Base-by-base conservation (phyloP, 2,888 invertebrate species). In the Spodoptera exigua region DNA sequence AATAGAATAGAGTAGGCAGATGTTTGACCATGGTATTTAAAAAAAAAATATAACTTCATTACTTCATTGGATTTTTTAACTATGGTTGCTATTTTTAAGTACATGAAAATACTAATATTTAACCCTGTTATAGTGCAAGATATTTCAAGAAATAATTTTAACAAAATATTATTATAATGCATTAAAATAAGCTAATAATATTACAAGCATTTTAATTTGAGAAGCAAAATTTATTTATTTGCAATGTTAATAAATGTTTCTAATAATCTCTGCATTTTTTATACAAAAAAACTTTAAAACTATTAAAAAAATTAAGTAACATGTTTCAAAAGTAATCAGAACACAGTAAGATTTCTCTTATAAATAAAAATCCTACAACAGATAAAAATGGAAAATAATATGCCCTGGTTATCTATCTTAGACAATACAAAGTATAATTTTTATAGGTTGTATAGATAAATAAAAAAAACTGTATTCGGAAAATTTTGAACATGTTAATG, bases 321-420 rank as follows among this genome's bases (percentile, higher is more conserved):
- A 55, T 34, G 21, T 41, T 63, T 40, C 32, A 40, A 27, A 55
- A 69, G 44, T 51, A 40, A 45, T 71, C 52, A 39, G 55, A 57
- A 64, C 37, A 71, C 57, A 45, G 37, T 41, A 21, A 41, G 9
- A 18, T 13, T 1, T 4, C 3, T 35, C 13, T 36, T 16, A 0
- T 10, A 5, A 36, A 16, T 7, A 27, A 10, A 32, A 2, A 0
- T 17, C 40, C 40, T n/a, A 0, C 27, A 27, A 7, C 27, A 27
- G 27, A 7, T 39, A 10, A 16, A 40, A 18, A 5, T 40, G 40
- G 17, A 11, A 16, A 10, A 18, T 2, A 17, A 40, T 40, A 12
- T 40, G 12, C 17, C 12, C 35, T n/a, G 11, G n/a, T 3, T 5
- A 9, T 12, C 17, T n/a, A 10, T 4, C 3, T 21, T 18, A 41